Evolutionary conservation across 2,888 invertebrate species (phyloP), one percentile per base, ranked within the genome.

Genomic region (Drosophila peninsularis): DNA sequence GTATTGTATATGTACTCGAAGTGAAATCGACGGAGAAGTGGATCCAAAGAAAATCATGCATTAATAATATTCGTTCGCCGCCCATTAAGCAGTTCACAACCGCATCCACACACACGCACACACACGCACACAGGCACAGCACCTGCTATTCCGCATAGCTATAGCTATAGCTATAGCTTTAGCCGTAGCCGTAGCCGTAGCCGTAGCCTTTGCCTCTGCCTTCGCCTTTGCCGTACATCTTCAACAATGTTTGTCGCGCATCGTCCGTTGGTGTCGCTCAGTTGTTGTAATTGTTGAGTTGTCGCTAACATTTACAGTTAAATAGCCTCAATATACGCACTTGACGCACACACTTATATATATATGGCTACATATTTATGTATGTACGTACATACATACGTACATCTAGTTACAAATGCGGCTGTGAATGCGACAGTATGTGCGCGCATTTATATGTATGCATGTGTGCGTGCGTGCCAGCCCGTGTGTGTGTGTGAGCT

Each of bases 211-310:
- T 41, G 19, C 39, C 13, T 10, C 19, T 44, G n/a, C n/a, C 19
- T 17, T 10, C 5, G 7, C 19, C 13, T 10, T 41, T 44, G 9
- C 14, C n/a, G 21, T 34, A 42, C 50, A 41, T 65, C 56, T 58
- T 63, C 56, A 58, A 68, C 14, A 60, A 71, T 72, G 68, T 68
- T 72, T 56, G 57, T 58, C 47, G 61, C 44, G 61, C 56, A 56
- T 72, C 41, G 19, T 17, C 24, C 24, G 53, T 21, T 56, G 42
- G 39, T 67, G 56, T 74, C 21, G 58, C 41, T 24, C 24, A 24
- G 24, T 24, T 17, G 41, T 65, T 64, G 69, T 69, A 85, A 84
- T 78, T 84, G 85, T 82, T 68, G 49, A 78, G 58, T 61, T 79
- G 64, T 61, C 60, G 60, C 49, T 53, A 53, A 62, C 47, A 62